These are phyloP conservation scores for Uropetala carovei DNA, from an alignment of 2,888 invertebrate genomes.

Conservation along the genomic window DNA sequence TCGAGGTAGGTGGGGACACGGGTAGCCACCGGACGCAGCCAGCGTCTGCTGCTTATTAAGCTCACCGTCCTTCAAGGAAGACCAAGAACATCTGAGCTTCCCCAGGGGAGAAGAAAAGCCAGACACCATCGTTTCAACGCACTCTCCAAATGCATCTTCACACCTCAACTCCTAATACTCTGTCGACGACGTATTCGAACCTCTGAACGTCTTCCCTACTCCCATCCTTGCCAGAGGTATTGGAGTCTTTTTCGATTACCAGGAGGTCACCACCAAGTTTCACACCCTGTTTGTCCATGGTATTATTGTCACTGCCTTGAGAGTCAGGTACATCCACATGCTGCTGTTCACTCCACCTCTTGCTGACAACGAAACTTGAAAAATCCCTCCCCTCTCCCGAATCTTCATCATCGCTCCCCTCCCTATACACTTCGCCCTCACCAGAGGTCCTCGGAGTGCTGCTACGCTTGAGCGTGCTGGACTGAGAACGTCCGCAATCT, in stretches of 20 bases:
- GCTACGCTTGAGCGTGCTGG: constrained; percentile 69
- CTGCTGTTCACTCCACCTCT: constrained; percentile 71
- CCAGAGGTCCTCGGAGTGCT: constrained; percentile 70
- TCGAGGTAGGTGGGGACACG: constrained; percentile 57
- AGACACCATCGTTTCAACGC: constrained; percentile 55
- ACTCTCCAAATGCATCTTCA: constrained; percentile 74
- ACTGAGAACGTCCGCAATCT: constrained; percentile 66
- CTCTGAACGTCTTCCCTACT: constrained; percentile 75
- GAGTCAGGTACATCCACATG: constrained; percentile 67
- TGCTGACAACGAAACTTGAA: constrained; percentile 72
- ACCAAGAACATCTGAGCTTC: not conserved
- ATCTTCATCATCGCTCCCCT: constrained; percentile 67
- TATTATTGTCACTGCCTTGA: constrained; percentile 41
- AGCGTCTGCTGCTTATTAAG: constrained; percentile 20
- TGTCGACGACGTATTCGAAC: constrained; percentile 89
- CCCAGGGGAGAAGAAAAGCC: constrained; percentile 42
- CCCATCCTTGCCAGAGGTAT: constrained; percentile 68
- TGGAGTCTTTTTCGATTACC: constrained; percentile 75
- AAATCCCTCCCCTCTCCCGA: constrained; percentile 66
- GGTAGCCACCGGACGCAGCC: constrained; percentile 51
- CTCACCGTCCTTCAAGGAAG: constrained; percentile 35
- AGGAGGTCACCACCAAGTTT: constrained; percentile 71
- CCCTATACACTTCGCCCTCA: constrained; percentile 71
- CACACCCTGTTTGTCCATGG: constrained; percentile 69
- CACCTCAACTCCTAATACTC: constrained; percentile 90